Evolutionary conservation across 2,113 vertebrate species (phyloP).

Genomic region (Sorex fumeus): DNA sequence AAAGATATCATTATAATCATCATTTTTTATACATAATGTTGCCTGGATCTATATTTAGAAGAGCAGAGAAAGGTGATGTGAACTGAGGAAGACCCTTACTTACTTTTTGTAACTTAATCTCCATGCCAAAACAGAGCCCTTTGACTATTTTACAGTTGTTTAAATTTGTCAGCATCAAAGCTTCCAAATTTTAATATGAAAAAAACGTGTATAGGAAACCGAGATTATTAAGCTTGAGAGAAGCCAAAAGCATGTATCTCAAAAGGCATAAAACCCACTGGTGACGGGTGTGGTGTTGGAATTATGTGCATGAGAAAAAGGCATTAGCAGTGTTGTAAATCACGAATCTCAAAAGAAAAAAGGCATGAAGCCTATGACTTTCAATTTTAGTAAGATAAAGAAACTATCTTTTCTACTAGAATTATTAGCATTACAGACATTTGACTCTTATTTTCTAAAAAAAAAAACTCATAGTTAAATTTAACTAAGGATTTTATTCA

Average conservation of each 20-base stretch:
- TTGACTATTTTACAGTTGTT: neutral
- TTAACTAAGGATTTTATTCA: slow-evolving; percentile 66
- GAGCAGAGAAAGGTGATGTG: neutral
- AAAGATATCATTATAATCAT: neutral
- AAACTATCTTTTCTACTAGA: slow-evolving; percentile 31
- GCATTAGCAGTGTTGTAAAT: no score
- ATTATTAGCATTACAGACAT: slow-evolving; percentile 26
- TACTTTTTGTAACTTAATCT: neutral
- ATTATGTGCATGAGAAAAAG: no score
- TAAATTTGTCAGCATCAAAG: neutral
- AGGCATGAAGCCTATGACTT: neutral
- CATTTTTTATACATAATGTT: neutral
- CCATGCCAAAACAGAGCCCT: neutral
- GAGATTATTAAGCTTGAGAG: neutral
- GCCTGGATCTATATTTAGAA: neutral
- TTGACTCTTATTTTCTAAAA: slow-evolving; percentile 31
- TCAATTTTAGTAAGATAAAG: neutral
- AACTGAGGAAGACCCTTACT: neutral
- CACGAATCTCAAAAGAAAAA: no score
- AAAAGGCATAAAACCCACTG: neutral
- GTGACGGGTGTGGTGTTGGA: neutral
- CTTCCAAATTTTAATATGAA: neutral
- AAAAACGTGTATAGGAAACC: neutral
- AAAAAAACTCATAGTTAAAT: slow-evolving; percentile 23
- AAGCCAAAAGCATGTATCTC: neutral